Percentiles rank a stretch among this genome's conserved stretches.
phyloP scores from a whole-genome alignment of 2,797 vertebrate species.

The Eurystomus glaucurus region DNA sequence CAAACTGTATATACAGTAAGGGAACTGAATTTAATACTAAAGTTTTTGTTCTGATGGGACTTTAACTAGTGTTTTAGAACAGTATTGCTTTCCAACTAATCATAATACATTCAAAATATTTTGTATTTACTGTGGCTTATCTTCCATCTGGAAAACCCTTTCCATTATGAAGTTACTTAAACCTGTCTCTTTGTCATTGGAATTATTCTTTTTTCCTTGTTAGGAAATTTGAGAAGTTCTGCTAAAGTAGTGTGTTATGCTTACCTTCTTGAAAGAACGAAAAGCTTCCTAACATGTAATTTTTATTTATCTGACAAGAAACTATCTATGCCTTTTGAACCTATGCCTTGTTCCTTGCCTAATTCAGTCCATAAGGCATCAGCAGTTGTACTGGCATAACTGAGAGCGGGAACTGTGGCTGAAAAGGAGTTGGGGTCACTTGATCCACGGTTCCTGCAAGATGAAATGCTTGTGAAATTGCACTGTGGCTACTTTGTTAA shows the following conservation, averaged over 20 bases:
- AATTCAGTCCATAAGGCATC: background rate
- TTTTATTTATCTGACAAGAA: background rate
- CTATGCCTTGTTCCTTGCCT: background rate
- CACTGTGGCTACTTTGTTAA: background rate
- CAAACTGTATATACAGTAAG: background rate
- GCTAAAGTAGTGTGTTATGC: background rate
- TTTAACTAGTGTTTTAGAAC: background rate
- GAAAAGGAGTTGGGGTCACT: background rate
- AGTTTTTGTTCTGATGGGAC: background rate
- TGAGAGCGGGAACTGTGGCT: background rate
- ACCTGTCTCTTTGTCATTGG: background rate
- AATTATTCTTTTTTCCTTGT: background rate
- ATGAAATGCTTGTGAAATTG: background rate
- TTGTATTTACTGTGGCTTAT: background rate
- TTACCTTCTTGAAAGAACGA: background rate
- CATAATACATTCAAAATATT: background rate
- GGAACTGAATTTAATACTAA: background rate
- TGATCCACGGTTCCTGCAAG: fast-evolving
- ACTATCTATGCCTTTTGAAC: background rate
- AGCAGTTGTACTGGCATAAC: background rate
- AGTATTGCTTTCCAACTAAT: background rate
- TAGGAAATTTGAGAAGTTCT: background rate
- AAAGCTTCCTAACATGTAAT: background rate
- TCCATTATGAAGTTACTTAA: background rate
- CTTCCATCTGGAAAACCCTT: background rate